A percentile compares a stretch with the other conserved stretches of the same genome.
These are phyloP conservation scores for Setophaga petechia DNA, from an alignment of 2,113 vertebrate genomes.

Conservation along the genomic window DNA sequence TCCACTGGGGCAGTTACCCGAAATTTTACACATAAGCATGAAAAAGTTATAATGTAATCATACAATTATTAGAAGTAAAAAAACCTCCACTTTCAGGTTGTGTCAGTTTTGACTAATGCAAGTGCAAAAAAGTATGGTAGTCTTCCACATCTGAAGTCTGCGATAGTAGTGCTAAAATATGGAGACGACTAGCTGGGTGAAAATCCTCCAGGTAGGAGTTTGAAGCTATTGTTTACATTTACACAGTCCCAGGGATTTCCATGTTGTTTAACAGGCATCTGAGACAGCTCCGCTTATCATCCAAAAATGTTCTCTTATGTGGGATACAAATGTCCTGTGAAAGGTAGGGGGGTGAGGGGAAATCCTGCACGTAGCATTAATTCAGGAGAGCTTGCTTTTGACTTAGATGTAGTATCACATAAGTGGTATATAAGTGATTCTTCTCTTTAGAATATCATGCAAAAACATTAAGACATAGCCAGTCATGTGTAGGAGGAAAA, in stretches of 20 bases:
- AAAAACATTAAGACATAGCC: neutral
- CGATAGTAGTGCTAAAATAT: neutral
- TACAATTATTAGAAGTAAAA: neutral
- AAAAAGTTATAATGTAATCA: neutral
- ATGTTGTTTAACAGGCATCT: neutral
- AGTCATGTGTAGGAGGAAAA: neutral
- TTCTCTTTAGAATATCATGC: neutral
- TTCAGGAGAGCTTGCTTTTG: neutral
- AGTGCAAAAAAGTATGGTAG: neutral
- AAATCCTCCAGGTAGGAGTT: neutral
- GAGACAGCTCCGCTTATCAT: neutral
- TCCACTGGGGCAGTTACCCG: neutral
- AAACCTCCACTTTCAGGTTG: neutral
- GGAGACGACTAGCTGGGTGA: neutral
- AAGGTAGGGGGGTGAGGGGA: neutral
- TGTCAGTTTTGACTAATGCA: neutral
- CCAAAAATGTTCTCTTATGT: neutral
- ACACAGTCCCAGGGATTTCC: neutral
- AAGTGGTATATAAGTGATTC: neutral
- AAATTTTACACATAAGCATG: neutral
- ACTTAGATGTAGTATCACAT: neutral
- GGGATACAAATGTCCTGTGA: neutral
- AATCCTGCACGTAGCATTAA: neutral
- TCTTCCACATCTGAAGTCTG: neutral
- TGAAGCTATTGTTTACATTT: constrained; percentile 14